A percentile compares a stretch with the other conserved stretches of the same genome.
Conservation (phyloP, 2,797 vertebrate genomes). For the Monodelphis domestica region DNA sequence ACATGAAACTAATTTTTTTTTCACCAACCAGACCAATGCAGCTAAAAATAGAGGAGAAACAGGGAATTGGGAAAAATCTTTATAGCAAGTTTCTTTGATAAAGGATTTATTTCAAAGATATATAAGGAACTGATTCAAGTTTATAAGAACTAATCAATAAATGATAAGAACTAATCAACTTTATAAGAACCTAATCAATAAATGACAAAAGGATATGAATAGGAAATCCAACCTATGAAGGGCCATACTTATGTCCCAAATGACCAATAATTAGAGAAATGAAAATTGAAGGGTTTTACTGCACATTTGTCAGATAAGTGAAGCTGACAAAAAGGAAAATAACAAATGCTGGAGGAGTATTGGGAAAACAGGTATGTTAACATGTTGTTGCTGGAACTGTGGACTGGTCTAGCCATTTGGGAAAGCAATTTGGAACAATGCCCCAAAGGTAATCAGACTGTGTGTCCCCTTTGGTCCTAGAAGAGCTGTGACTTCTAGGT, state of each 20-base stretch:
- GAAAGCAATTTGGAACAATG: not conserved
- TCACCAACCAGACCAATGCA: not conserved
- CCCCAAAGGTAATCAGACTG: not conserved
- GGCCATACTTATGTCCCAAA: not conserved
- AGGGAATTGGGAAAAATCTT: not conserved
- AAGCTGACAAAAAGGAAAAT: too few relatives aligned
- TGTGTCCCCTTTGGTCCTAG: not conserved
- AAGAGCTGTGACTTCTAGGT: not conserved
- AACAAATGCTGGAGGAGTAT: too few relatives aligned
- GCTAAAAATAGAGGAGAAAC: not conserved
- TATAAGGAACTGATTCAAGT: not conserved
- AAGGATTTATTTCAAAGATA: not conserved
- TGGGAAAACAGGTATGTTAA: not conserved
- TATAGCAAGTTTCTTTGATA: not conserved
- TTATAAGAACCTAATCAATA: not conserved
- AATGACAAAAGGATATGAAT: not conserved
- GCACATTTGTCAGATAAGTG: not conserved
- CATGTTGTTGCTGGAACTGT: not conserved
- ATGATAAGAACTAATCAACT: not conserved
- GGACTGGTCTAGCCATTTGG: not conserved
- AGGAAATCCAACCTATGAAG: not conserved
- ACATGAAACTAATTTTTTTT: not conserved
- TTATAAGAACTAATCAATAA: not conserved
- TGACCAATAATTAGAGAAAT: not conserved
- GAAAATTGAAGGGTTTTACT: not conserved